phyloP scores from a whole-genome alignment of 2,113 vertebrate species.

The Megaleporinus macrocephalus region DNA sequence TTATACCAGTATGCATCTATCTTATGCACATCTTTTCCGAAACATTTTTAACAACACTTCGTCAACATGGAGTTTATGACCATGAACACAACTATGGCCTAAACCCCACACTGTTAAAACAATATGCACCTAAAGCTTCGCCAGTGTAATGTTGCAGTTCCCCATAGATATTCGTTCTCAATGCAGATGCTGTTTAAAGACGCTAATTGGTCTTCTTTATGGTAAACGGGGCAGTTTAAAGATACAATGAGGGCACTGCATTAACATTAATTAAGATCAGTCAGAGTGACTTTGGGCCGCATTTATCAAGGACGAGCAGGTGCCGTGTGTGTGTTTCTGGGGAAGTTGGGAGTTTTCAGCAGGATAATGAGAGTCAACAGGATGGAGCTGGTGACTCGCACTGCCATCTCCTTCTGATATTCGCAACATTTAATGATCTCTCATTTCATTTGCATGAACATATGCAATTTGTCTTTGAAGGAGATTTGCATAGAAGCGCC shows the following conservation, averaged over 20 bases:
- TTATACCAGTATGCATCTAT: no score
- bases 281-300: constrained; percentile 44
- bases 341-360: constrained; percentile 3
- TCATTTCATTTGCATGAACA: constrained; percentile 78
- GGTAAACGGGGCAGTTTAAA: constrained; percentile 24
- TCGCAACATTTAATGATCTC: constrained; percentile 46
- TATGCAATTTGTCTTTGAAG: constrained; percentile 73
- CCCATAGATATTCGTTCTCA: constrained; percentile 1
- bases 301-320: constrained; percentile 31
- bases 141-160: neutral
- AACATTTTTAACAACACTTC: neutral
- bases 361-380: constrained; percentile 26
- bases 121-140: neutral
- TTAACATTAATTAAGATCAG: constrained; percentile 51
- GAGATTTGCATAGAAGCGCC: constrained; percentile 74
- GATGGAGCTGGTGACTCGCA: neutral
- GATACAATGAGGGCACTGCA: constrained; percentile 22
- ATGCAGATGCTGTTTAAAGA: constrained; percentile 17
- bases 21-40: neutral
- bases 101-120: neutral
- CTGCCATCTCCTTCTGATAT: constrained; percentile 6
- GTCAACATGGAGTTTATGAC: neutral
- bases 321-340: neutral
- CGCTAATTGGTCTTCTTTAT: constrained; percentile 19
- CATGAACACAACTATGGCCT: neutral